Evolutionary conservation across 2,797 vertebrate species (phyloP), one percentile per base, ranked within the genome.

Genomic region (Rhabdophis nuchalis): DNA sequence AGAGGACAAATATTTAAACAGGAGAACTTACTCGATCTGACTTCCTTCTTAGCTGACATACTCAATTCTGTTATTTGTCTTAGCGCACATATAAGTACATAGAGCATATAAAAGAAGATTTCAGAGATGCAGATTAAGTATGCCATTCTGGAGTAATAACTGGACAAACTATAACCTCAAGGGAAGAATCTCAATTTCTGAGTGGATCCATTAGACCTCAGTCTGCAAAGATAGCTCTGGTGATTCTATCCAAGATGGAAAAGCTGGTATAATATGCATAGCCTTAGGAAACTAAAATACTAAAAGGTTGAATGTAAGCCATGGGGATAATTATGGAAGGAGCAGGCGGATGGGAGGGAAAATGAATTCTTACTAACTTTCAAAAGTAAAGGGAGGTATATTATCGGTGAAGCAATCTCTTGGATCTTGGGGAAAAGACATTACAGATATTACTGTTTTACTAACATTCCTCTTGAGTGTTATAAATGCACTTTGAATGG

Each of bases 211-310:
- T 92, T 92, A 90, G 91, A 85, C 64, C 54, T 87, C 86, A 85
- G 88, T 90, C 68, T 85, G 88, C 50, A 88, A 92, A 64, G 64
- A 91, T 8, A 36, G 57, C 57, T 12, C 53, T 60, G 87, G 32
- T 90, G 88, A 93, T 60, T 90, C 64, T 87, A 60, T 87, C 64
- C 46, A 90, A 87, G 68, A 92, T 92, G 88, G 68, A 85, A 93
- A 93, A 85, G 89, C 86, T 90, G 89, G 92, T 93, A 92, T 92
- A 88, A 93, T 93, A 93, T 92, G 85, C 91, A 93, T 92, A 90
- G 88, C 53, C 57, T 57, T 87, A 90, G 91, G 85, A 92, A 93
- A 93, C 57, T 92, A 92, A 92, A 90, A 92, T 93, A 85, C 88
- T 87, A 87, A 92, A 88, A 90, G 86, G 57, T 36, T 90, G 61